Evolutionary conservation across 2,113 vertebrate genomes (phyloP).

Genomic region (Dendropsophus ebraccatus): DNA sequence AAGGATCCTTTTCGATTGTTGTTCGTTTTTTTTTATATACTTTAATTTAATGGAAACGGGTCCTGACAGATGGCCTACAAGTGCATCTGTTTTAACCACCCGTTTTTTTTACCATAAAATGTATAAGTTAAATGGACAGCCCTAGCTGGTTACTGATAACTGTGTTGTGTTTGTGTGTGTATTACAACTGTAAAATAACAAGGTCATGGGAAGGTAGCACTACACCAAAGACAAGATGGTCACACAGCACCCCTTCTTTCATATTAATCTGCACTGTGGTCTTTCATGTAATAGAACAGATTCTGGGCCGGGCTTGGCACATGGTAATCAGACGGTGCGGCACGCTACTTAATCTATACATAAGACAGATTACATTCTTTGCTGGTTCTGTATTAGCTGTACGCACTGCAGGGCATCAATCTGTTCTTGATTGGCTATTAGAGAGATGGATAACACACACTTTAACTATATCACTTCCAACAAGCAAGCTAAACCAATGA

Average conservation of each 20-base stretch:
- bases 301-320: not conserved
- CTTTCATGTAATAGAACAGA: not conserved
- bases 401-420: constrained; percentile 38
- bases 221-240: not conserved
- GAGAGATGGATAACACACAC: constrained; percentile 32
- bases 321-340: constrained; percentile 13
- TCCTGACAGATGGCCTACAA: no score
- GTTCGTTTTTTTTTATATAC: no score
- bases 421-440: constrained; percentile 55
- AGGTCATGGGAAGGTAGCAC: not conserved
- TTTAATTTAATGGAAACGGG: no score
- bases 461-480: constrained; percentile 33
- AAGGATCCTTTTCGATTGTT: no score
- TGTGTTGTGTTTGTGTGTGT: not conserved
- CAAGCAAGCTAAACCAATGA: not conserved
- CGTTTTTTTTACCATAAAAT: no score
- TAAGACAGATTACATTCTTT: constrained; percentile 45
- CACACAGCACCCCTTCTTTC: not conserved
- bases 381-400: constrained; percentile 34
- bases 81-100: no score
- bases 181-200: not conserved
- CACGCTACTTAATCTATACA: constrained; percentile 36
- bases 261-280: not conserved
- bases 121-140: no score
- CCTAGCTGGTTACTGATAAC: no score